phyloP scores from a whole-genome alignment of 2,113 vertebrate genomes.

The Megaleporinus macrocephalus region DNA sequence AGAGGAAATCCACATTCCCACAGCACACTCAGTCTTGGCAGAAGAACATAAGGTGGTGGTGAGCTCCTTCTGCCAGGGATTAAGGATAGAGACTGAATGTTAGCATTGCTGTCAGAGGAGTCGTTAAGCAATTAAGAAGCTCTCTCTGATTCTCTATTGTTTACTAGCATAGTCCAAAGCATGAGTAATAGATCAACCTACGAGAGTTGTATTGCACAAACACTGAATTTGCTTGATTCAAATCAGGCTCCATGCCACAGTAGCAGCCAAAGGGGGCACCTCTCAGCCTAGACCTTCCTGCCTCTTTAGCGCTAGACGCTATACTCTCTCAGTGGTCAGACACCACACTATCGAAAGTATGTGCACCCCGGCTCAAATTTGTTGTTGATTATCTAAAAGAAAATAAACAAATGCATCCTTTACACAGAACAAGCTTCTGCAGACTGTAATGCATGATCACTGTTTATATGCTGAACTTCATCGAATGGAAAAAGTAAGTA shows the following conservation, averaged over 20 bases:
- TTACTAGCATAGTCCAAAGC: background rate
- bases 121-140: background rate
- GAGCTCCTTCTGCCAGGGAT: constrained; percentile 18
- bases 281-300: no score
- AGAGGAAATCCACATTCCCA: background rate
- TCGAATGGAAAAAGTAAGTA: no score
- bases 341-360: no score
- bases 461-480: no score
- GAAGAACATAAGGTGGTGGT: background rate
- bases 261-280: no score
- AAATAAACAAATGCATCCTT: no score
- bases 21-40: background rate
- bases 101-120: background rate
- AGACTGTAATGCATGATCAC: no score
- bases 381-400: no score
- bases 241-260: background rate
- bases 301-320: no score
- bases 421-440: no score
- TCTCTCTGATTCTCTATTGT: background rate
- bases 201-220: background rate
- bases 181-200: background rate
- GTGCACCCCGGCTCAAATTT: no score
- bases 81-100: background rate
- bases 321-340: no score
- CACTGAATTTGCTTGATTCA: background rate